phyloP scores from a whole-genome alignment of 2,888 invertebrate species.

The Torymus texanus region DNA sequence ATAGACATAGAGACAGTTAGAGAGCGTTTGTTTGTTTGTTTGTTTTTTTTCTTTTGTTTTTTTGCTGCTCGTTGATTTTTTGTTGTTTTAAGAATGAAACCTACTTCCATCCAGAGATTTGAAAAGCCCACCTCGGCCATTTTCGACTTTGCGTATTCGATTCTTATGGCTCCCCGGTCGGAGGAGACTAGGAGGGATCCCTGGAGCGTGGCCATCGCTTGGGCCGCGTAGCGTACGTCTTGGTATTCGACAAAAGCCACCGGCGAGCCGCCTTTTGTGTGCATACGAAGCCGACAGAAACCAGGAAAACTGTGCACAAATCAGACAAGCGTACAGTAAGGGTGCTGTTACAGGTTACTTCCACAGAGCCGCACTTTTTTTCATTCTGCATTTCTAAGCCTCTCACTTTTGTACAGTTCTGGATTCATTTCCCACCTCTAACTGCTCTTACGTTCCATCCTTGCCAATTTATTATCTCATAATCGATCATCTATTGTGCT shows the following conservation, averaged over 20 bases:
- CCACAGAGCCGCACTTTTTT: neutral
- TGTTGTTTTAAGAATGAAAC: conserved; percentile 59
- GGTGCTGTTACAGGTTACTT: conserved; percentile 44
- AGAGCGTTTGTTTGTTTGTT: neutral
- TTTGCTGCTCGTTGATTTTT: neutral
- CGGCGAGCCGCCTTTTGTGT: conserved; percentile 91
- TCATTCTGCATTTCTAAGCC: neutral
- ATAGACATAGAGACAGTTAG: conserved; percentile 11
- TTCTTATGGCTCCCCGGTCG: conserved; percentile 97
- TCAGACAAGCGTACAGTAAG: conserved; percentile 50
- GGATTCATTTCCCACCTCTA: neutral
- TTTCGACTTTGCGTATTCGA: conserved; percentile 99
- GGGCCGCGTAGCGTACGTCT: conserved; percentile 92
- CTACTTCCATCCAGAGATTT: conserved; percentile 77
- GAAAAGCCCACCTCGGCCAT: conserved; percentile 88
- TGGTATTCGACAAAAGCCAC: conserved; percentile 99
- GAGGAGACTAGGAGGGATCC: conserved; percentile 97
- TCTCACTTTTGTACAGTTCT: conserved; percentile 16
- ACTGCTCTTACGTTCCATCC: too few species aligned
- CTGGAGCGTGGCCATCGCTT: conserved; percentile 95
- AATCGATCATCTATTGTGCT: neutral
- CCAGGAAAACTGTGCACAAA: conserved; percentile 95
- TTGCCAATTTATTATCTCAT: too few species aligned
- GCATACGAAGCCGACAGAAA: conserved; percentile 98
- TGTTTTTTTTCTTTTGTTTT: neutral